Evolutionary conservation across 2,797 vertebrate genomes (phyloP), one percentile per base, ranked within the genome.

Genomic region (Paramormyrops hopkinsi): DNA sequence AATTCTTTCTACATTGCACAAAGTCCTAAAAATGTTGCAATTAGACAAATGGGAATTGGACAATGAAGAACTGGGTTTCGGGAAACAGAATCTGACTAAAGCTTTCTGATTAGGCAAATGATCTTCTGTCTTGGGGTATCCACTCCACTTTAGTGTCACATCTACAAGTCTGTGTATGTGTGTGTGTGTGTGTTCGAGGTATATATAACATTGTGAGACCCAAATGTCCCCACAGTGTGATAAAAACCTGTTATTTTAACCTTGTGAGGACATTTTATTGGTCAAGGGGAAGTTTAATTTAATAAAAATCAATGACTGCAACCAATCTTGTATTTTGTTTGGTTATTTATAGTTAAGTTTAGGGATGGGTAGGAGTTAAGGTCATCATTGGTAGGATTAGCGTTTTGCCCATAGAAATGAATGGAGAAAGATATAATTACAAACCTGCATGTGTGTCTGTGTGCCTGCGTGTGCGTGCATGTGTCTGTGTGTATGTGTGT

Each of bases 11-110:
- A 84, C 82, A 51, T 84, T 48, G 48, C n/a, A 48, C 11, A 84
- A 84, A 84, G 44, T 84, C 44, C 41, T 84, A 50, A 84, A 83
- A n/a, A 46, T 84, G 48, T 51, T 84, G 82, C 48, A 84, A 29
- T 22, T 84, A 84, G 48, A 22, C 46, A 51, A 84, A 84, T 9
- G 48, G 44, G 19, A 83, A 48, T 22, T 7, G 41, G 44, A 9
- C 17, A 83, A n/a, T 22, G 44, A 83, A 48, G 44, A 48, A 83
- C 19, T 83, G 79, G n/a, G 82, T 84, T 84, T 84, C 1, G 6
- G 33, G 33, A 41, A 79, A 84, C 8, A 51, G 22, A 84, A 84
- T 11, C 22, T 84, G 4, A 50, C 82, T 51, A 84, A 51, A 29
- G 48, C 11, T 48, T 48, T 25, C 48, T 50, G 44, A 6, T 48